Evolutionary conservation across 2,888 invertebrate species (phyloP).

Genomic region (Leptopterna dolabrata): DNA sequence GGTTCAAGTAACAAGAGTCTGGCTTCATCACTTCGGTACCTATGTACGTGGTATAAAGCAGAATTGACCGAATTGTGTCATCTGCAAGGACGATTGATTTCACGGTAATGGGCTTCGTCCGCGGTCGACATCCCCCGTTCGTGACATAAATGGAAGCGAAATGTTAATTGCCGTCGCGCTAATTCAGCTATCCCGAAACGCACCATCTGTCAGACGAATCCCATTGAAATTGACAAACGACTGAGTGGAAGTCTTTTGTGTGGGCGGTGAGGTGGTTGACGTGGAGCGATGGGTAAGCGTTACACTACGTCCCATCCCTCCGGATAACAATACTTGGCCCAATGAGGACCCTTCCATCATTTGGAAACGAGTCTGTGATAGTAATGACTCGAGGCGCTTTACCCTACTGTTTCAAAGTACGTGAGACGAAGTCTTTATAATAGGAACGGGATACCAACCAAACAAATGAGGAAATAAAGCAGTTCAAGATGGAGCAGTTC

Average conservation of each 20-base stretch:
- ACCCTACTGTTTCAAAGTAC: neutral
- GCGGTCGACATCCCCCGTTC: neutral
- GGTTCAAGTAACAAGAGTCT: too few relatives aligned
- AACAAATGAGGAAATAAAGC: too few relatives aligned
- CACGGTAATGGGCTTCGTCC: neutral
- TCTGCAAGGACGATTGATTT: neutral
- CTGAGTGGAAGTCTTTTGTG: neutral
- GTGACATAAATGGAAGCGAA: neutral
- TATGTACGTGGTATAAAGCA: too few relatives aligned
- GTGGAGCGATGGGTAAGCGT: neutral
- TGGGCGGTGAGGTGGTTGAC: neutral
- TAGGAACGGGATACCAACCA: neutral
- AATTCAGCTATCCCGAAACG: neutral
- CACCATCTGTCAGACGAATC: neutral
- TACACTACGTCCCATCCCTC: neutral
- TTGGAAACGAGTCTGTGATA: neutral
- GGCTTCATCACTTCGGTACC: too few relatives aligned
- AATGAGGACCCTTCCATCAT: constrained; percentile 5
- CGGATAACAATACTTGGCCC: neutral
- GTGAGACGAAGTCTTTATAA: neutral
- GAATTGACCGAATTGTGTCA: too few relatives aligned
- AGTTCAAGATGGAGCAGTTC: too few relatives aligned
- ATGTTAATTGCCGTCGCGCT: neutral
- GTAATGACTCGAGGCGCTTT: neutral
- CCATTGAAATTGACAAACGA: constrained; percentile 3